phyloP scores from a whole-genome alignment of 2,113 vertebrate genomes.

The Chloroceryle aenea region DNA sequence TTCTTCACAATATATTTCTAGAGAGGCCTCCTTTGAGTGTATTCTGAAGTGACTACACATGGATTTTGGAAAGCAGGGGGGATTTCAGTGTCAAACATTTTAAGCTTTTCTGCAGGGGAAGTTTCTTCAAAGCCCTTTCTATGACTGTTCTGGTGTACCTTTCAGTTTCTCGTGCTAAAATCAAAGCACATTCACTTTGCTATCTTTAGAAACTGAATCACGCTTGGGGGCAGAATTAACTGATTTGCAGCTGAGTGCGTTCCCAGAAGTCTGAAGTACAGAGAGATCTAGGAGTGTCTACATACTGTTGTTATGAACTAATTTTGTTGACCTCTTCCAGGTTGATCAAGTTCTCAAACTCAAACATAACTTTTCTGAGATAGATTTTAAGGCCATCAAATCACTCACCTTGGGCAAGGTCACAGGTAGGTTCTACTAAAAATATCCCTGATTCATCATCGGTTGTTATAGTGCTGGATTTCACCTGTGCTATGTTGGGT shows the following conservation, averaged over 20 bases:
- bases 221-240: not conserved
- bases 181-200: slow-evolving; percentile 28
- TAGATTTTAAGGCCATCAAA: slow-evolving; percentile 86
- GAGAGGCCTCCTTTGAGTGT: slow-evolving; percentile 2
- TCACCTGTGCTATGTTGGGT: not conserved
- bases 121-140: slow-evolving; percentile 31
- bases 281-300: not conserved
- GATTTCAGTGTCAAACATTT: slow-evolving; percentile 40
- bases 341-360: slow-evolving; percentile 88
- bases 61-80: slow-evolving; percentile 12
- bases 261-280: not conserved
- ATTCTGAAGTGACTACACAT: slow-evolving; percentile 7
- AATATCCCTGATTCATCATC: not conserved
- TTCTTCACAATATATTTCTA: not conserved
- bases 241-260: not conserved
- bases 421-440: slow-evolving; percentile 80
- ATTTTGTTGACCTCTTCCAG: slow-evolving; percentile 79
- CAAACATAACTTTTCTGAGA: slow-evolving; percentile 90
- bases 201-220: slow-evolving; percentile 20
- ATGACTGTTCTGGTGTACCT: slow-evolving; percentile 12
- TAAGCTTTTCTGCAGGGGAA: slow-evolving; percentile 26
- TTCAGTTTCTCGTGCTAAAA: slow-evolving; percentile 45
- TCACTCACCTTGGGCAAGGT: slow-evolving; percentile 93
- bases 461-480: not conserved
- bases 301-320: slow-evolving; percentile 16